A percentile compares a stretch with the other conserved stretches of the same genome.
phyloP scores from a whole-genome alignment of 2,888 invertebrate species.

The Celastrina argiolus region DNA sequence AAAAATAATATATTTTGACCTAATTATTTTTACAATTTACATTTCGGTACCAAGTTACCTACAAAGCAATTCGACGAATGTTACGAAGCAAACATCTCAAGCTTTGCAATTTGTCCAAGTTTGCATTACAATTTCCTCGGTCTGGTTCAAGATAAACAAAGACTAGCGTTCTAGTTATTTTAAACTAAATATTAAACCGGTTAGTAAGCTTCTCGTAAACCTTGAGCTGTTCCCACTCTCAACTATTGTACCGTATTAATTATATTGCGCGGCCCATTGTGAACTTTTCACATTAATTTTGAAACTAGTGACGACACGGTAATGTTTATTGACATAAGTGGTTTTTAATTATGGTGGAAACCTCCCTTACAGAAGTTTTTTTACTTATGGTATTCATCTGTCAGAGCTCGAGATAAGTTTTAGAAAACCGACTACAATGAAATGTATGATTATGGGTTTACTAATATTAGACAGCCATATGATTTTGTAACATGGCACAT shows the following conservation, averaged over 20 bases:
- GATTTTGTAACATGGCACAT: no score
- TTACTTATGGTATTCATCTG: neutral
- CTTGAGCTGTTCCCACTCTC: conserved; percentile 8
- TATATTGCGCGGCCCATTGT: conserved; percentile 14
- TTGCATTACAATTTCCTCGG: neutral
- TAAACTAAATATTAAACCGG: conserved; percentile 17
- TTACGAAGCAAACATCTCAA: neutral
- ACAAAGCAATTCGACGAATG: no score
- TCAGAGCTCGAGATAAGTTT: neutral
- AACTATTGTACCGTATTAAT: conserved; percentile 19
- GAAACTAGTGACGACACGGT: conserved; percentile 9
- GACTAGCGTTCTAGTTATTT: conserved; percentile 15
- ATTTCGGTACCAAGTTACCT: no score
- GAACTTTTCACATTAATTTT: conserved; percentile 15
- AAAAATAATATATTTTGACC: no score
- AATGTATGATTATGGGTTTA: neutral
- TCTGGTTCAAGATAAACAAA: conserved; percentile 4
- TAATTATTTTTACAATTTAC: no score
- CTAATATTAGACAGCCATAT: no score
- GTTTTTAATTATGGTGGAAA: neutral
- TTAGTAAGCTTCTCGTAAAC: conserved; percentile 18
- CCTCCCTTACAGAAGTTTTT: neutral
- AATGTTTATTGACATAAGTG: conserved; percentile 6
- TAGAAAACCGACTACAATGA: neutral
- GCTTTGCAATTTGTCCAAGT: neutral